Base-by-base conservation (phyloP, 2,113 vertebrate genomes). In the Myrmophylax atrothorax region DNA sequence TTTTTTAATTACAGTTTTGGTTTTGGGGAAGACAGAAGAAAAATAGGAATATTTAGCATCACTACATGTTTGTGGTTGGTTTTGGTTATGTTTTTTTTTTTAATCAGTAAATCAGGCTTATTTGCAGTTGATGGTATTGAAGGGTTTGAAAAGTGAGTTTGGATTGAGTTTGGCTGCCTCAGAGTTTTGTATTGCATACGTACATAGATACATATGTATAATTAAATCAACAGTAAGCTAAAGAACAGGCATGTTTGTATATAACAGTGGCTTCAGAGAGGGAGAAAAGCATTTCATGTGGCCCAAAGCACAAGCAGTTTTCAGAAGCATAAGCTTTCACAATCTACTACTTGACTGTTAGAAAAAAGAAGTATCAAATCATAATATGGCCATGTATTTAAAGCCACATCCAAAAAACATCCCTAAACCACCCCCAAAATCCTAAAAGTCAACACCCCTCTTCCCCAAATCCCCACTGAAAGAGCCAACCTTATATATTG, bases 61-160 rank as follows among this genome's bases (percentile, higher is more conserved):
- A 4, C 8, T 64, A 6, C 7, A 3, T 38, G 2, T 37, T 49
- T 8, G 5, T 3, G 49, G 14, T 31, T 18, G 5, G 4, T 31
- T 60, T 37, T 37, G 23, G 19, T 23, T 24, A 77, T 33, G 23
- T 10, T 40, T 40, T 23, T 5, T 5, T 42, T 35, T 26, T 1
- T 46, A 10, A 12, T 15, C 2, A 6, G 5, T 29, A 35, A 38
- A 38, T n/a, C 22, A 28, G 12, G 20, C 15, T 49, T 55, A 10
- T 28, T 69, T 88, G 44, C 26, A 2, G 5, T 42, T 67, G 44
- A 19, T 67, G 23, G 8, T 19, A 29, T 55, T 38, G 6, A 9
- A 68, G 13, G 8, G 16, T 47, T 89, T 74, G 28, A 66, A 59
- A 90, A 52, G 17, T 4, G 35, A 31, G 10, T 80, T 69, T 72